A percentile compares a stretch with the other conserved stretches of the same genome.
Conservation (phyloP, 2,113 vertebrate species). For the Dipodomys stephensi region DNA sequence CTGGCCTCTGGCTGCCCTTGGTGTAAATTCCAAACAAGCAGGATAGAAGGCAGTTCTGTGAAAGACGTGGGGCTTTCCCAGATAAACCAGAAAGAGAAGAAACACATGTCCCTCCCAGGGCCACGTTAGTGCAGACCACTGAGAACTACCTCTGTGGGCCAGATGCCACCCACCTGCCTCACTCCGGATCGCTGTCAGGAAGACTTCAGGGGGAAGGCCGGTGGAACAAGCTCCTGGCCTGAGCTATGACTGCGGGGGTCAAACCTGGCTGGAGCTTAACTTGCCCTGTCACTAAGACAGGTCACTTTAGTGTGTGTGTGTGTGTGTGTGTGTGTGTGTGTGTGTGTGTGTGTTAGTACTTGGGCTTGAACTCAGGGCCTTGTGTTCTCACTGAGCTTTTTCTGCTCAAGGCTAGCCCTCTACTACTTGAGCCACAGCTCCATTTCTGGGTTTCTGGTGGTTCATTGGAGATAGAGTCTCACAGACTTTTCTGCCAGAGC, state of each 20-base stretch:
- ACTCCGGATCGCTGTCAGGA: not conserved
- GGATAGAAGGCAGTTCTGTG: slow-evolving; percentile 47
- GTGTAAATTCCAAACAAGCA: not conserved
- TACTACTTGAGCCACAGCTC: too few species aligned
- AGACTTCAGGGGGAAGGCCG: not conserved
- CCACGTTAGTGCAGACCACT: not conserved
- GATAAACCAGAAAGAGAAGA: slow-evolving; percentile 13
- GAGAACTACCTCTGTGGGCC: not conserved
- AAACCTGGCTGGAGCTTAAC: not conserved
- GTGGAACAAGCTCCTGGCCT: not conserved
- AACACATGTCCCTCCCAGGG: not conserved
- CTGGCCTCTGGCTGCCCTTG: slow-evolving; percentile 35
- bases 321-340: too few species aligned
- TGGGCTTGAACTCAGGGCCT: too few species aligned
- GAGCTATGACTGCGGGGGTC: not conserved
- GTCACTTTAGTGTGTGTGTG: not conserved
- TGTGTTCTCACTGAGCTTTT: too few species aligned
- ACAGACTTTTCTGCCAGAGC: too few species aligned
- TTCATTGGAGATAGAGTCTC: too few species aligned
- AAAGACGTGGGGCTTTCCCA: slow-evolving; percentile 66
- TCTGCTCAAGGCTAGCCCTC: too few species aligned
- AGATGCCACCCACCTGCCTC: fast-evolving
- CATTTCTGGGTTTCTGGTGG: too few species aligned
- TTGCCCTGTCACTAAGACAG: not conserved
- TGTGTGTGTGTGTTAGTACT: too few species aligned